These are phyloP conservation scores for Cinara cedri DNA, from an alignment of 2,888 invertebrate species.

Conservation along the genomic window DNA sequence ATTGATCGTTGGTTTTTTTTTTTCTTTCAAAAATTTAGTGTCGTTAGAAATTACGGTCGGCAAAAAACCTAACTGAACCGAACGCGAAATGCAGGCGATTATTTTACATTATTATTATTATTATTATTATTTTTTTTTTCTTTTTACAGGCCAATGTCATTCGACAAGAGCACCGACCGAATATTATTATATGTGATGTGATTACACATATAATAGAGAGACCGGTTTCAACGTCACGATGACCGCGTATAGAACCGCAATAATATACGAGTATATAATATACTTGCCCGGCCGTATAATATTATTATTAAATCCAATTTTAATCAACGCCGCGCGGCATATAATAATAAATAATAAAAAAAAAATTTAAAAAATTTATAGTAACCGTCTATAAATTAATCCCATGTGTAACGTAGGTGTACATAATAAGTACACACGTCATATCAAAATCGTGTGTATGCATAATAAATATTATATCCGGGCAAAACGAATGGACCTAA, in stretches of 20 bases:
- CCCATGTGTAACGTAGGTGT: no score
- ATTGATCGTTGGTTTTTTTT: background rate
- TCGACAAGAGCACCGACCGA: constrained; percentile 12
- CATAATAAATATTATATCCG: no score
- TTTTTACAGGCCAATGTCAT: constrained; percentile 23
- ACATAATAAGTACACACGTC: no score
- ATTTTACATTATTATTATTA: background rate
- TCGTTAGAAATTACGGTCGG: background rate
- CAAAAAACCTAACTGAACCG: background rate
- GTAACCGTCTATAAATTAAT: no score
- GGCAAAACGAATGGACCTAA: no score
- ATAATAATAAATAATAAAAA: no score
- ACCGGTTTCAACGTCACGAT: constrained; percentile 35
- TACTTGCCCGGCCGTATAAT: background rate
- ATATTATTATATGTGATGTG: background rate
- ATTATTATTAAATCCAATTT: constrained; percentile 8
- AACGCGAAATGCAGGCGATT: background rate
- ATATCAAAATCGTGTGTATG: no score
- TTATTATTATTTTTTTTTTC: no score
- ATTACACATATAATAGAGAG: background rate
- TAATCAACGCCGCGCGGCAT: background rate
- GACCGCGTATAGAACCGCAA: constrained; percentile 12
- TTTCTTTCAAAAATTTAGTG: background rate
- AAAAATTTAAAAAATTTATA: no score
- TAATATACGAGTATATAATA: background rate